Conservation (phyloP, 2,113 vertebrate genomes). For the Rhineura floridana region DNA sequence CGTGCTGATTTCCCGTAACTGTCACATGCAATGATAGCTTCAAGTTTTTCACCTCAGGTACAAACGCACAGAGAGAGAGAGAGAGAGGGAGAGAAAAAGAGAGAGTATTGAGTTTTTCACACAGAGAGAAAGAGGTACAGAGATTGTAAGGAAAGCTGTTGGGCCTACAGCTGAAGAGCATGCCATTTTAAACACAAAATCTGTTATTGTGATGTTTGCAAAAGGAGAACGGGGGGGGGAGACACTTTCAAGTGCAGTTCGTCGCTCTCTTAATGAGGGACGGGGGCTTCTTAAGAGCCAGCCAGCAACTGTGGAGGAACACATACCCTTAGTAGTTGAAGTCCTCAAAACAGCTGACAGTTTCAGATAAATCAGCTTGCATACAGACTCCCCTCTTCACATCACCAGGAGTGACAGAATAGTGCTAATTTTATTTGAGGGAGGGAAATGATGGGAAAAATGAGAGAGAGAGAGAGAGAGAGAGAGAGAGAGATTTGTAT, state of each 20-base stretch:
- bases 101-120: conserved; percentile 37
- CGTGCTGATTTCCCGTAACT: conserved; percentile 68
- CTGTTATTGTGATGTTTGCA: conserved; percentile 75
- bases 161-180: conserved; percentile 77
- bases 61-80: neutral
- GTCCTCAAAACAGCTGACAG: conserved; percentile 87
- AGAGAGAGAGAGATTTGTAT: conserved; percentile 59
- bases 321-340: conserved; percentile 73
- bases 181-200: conserved; percentile 80
- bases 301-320: conserved; percentile 84
- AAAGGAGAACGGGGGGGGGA: conserved; percentile 78
- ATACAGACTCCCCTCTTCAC: conserved; percentile 78
- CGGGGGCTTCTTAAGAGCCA: conserved; percentile 82
- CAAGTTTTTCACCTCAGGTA: conserved; percentile 55
- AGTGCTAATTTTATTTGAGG: conserved; percentile 84
- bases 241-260: conserved; percentile 86
- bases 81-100: conserved; percentile 22
- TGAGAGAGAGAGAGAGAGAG: conserved; percentile 46
- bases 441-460: conserved; percentile 30
- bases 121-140: conserved; percentile 8
- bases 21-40: conserved; percentile 62
- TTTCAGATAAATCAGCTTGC: conserved; percentile 88
- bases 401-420: conserved; percentile 84
- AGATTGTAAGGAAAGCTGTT: conserved; percentile 62
- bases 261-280: conserved; percentile 85